These are phyloP conservation scores for Catostomus latipinnis DNA, from an alignment of 2,797 vertebrate genomes.

Conservation along the genomic window DNA sequence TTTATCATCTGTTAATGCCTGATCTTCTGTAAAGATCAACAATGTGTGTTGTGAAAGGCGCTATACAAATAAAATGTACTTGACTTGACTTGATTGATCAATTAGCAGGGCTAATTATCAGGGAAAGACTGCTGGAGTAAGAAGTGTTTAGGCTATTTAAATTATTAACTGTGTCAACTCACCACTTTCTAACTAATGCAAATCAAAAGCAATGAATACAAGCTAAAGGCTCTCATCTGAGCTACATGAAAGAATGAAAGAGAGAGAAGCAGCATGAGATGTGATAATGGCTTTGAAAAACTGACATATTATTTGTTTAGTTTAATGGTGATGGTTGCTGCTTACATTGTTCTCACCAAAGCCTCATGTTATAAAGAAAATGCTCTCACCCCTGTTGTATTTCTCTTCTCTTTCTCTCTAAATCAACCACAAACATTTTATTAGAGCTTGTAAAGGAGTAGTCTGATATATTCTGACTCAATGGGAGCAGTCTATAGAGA, in stretches of 20 bases:
- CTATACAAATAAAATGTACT: too few species aligned
- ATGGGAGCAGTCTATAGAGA: background rate
- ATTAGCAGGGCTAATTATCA: slow-evolving; percentile 47
- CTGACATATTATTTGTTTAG: slow-evolving; percentile 32
- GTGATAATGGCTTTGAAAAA: slow-evolving; percentile 25
- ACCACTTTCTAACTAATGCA: slow-evolving; percentile 23
- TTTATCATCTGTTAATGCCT: too few species aligned
- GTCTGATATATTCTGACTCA: background rate
- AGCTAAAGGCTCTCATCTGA: background rate
- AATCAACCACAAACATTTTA: background rate
- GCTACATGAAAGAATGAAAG: background rate
- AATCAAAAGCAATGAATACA: background rate
- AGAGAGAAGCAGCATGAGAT: slow-evolving; percentile 8
- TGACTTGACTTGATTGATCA: slow-evolving; percentile 38
- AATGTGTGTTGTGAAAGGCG: too few species aligned
- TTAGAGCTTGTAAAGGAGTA: background rate
- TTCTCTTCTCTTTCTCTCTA: background rate
- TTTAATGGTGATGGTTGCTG: slow-evolving; percentile 26
- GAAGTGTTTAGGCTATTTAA: slow-evolving; percentile 49
- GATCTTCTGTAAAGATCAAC: too few species aligned
- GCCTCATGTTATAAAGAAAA: slow-evolving; percentile 14
- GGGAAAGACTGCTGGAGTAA: slow-evolving; percentile 49
- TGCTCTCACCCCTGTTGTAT: background rate
- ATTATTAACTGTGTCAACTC: slow-evolving; percentile 53
- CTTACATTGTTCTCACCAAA: slow-evolving; percentile 30